Evolutionary conservation across 1,140 invertebrate species (phyloP), one percentile per base, ranked within the genome.

Genomic region (Spodoptera frugiperda): DNA sequence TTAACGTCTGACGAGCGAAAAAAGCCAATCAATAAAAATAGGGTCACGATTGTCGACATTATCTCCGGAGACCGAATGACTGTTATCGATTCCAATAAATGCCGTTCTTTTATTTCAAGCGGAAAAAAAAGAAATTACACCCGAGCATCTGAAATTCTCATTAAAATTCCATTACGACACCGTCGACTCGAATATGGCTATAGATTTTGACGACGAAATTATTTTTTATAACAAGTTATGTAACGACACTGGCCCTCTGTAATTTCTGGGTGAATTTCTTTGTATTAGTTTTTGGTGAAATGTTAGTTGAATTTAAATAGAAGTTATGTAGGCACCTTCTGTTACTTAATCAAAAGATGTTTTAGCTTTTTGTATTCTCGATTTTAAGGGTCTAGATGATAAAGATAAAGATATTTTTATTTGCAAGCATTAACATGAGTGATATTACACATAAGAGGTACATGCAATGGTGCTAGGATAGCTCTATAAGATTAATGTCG

Each of bases 121-220:
- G 71, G 76, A 79, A 79, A 87, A 84, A 84, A 85, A 88, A 82
- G 82, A 77, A 88, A 86, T 88, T 88, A 86, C 83, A 84, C 70
- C 70, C 65, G 79, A 81, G 84, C 79, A 80, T 82, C 81, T 84
- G 78, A 88, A 88, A 84, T 88, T 88, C 87, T 89, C 88, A 89
- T 89, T 89, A 89, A 89, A 89, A 89, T 88, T 89, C 88, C 87
- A 88, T 89, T 89, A 89, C 79, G 77, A 55, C 76, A 79, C 65
- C 73, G 73, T 80, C 76, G 76, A 77, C 57, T 84, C 77, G 79
- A 85, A 86, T 87, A 86, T 82, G 77, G 80, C 80, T 53, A 84
- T 82, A 80, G 82, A 86, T 83, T 84, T 86, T 78, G 79, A 81
- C 44, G 81, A 78, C 70, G 78, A 83, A 86, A 87, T 85, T 87